phyloP scores from a whole-genome alignment of 2,113 vertebrate genomes.

The Poicephalus gulielmi region DNA sequence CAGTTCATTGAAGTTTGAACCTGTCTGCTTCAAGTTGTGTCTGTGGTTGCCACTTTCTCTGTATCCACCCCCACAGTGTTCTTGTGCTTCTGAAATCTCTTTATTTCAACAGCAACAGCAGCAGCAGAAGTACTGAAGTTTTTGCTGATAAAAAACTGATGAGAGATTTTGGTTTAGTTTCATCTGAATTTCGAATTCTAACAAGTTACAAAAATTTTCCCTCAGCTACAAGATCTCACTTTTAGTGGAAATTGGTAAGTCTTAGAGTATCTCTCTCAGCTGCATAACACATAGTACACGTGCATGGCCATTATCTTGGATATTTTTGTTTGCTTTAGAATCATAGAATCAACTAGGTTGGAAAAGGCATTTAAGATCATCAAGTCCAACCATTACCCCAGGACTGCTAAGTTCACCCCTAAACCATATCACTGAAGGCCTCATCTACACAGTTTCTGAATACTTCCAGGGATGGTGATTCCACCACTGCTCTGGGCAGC shows the following conservation, averaged over 20 bases:
- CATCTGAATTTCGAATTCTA: background rate
- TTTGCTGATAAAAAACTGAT: background rate
- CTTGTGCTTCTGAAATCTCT: conserved; percentile 15
- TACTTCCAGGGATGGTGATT: background rate
- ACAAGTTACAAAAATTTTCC: background rate
- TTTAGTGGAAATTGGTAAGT: background rate
- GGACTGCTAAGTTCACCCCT: background rate
- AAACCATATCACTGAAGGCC: background rate
- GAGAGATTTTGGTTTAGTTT: background rate
- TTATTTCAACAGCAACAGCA: background rate
- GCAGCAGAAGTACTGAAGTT: background rate
- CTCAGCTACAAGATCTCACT: background rate
- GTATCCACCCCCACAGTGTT: conserved; percentile 42
- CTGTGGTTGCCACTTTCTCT: conserved; percentile 18
- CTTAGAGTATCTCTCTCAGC: background rate
- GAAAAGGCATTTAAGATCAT: background rate
- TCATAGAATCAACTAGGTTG: background rate
- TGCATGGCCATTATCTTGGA: background rate
- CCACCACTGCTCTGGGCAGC: background rate
- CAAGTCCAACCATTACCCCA: background rate
- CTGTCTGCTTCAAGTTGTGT: conserved; percentile 37
- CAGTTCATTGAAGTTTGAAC: conserved; percentile 44
- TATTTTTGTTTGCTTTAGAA: background rate
- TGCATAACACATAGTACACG: background rate
- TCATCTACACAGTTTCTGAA: background rate